Evolutionary conservation across 2,888 invertebrate species (phyloP).

Genomic region (Ditula angustiorana): DNA sequence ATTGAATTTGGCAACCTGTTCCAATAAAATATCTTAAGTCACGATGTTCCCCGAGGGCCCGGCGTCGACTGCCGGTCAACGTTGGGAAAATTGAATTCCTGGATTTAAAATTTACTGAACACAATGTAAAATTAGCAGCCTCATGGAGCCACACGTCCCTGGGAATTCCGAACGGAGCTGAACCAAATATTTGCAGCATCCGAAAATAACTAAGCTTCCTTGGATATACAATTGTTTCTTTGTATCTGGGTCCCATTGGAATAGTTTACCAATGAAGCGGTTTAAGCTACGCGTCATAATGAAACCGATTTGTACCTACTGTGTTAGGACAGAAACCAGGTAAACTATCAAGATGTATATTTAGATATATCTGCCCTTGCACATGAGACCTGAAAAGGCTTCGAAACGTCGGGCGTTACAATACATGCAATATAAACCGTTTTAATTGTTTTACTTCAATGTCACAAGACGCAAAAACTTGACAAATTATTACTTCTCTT

Average conservation of each 20-base stretch:
- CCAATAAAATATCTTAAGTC: constrained; percentile 32
- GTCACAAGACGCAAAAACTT: no score
- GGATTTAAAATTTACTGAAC: constrained; percentile 21
- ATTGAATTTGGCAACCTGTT: constrained; percentile 33
- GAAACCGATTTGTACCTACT: not conserved
- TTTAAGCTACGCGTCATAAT: constrained; percentile 10
- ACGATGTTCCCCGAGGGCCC: constrained; percentile 14
- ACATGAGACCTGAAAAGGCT: no score
- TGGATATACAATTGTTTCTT: constrained; percentile 17
- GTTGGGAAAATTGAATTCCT: constrained; percentile 11
- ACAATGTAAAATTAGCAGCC: constrained; percentile 35
- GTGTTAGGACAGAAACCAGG: constrained; percentile 9
- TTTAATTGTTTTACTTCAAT: no score
- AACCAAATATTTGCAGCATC: constrained; percentile 27
- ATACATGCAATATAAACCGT: no score
- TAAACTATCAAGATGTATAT: no score
- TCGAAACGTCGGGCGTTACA: no score
- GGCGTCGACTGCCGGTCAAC: constrained; percentile 12
- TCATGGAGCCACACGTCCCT: not conserved
- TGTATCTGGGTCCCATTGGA: constrained; percentile 21
- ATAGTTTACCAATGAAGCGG: constrained; percentile 4
- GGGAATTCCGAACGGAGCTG: constrained; percentile 20
- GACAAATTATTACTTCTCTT: no score
- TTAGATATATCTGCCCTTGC: no score
- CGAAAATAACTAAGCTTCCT: constrained; percentile 26